These are phyloP conservation scores for Coccyzus lansbergi DNA, from an alignment of 2,797 vertebrate species.

Conservation along the genomic window DNA sequence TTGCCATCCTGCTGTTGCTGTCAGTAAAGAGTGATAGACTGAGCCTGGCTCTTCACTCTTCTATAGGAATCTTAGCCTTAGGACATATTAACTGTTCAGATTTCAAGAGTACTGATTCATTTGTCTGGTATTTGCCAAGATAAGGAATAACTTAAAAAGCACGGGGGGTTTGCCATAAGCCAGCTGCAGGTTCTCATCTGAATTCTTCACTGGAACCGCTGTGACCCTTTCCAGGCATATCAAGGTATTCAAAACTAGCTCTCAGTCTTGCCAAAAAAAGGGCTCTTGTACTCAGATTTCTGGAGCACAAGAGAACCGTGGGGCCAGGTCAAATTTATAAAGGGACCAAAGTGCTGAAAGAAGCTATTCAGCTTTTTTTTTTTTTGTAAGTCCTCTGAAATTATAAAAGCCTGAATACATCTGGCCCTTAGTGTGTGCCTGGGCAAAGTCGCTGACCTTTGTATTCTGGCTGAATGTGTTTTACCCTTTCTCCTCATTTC, in stretches of 20 bases:
- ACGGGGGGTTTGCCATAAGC: neutral
- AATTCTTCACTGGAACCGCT: neutral
- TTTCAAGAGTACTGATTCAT: neutral
- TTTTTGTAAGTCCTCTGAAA: neutral
- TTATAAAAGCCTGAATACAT: conserved; percentile 13
- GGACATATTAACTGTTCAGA: neutral
- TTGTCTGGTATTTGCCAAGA: neutral
- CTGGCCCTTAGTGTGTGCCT: neutral
- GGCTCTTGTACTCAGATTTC: conserved; percentile 26
- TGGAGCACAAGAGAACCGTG: neutral
- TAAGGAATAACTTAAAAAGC: neutral
- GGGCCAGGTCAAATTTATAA: neutral
- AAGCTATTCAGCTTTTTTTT: conserved; percentile 33
- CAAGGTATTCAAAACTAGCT: neutral
- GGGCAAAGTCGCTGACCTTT: neutral
- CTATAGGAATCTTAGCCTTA: neutral
- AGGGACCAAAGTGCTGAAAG: conserved; percentile 25
- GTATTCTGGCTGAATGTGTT: neutral
- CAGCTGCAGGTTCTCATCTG: neutral
- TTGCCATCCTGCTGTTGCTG: neutral
- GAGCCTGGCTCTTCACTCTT: neutral
- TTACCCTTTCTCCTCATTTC: neutral
- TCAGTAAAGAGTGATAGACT: neutral
- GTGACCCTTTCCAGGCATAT: conserved; percentile 25
- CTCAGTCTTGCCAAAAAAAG: conserved; percentile 9